These are phyloP conservation scores for Pyrrhosoma nymphula DNA, from an alignment of 2,888 invertebrate genomes.

Conservation along the genomic window DNA sequence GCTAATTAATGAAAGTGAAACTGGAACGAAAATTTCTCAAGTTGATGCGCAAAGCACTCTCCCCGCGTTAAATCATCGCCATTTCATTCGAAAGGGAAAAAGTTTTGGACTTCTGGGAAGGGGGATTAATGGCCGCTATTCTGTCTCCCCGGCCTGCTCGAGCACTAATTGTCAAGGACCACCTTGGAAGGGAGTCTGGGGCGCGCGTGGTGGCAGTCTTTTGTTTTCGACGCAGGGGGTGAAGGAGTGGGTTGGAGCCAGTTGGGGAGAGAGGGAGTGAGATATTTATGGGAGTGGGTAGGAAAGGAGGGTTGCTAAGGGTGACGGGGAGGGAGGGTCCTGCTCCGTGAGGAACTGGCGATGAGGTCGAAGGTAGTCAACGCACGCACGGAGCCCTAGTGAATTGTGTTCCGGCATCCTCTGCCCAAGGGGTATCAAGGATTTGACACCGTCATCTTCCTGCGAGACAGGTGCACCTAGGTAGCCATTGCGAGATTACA, in stretches of 20 bases:
- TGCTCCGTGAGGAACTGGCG: too few relatives aligned
- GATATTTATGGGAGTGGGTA: not conserved
- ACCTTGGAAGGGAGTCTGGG: not conserved
- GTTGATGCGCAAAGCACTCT: not conserved
- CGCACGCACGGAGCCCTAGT: too few relatives aligned
- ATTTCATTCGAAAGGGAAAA: not conserved
- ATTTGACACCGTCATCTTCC: too few relatives aligned
- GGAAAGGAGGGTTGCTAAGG: too few relatives aligned
- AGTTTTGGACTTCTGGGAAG: not conserved
- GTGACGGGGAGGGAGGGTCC: too few relatives aligned
- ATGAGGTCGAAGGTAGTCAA: too few relatives aligned
- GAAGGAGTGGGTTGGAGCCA: too few relatives aligned
- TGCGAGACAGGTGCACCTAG: too few relatives aligned
- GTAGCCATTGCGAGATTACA: too few relatives aligned
- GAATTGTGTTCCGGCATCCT: too few relatives aligned
- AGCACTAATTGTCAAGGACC: not conserved
- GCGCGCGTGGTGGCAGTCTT: not conserved
- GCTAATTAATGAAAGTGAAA: not conserved
- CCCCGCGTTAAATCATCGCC: not conserved
- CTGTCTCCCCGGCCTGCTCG: not conserved
- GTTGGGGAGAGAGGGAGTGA: too few relatives aligned
- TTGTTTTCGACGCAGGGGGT: not conserved
- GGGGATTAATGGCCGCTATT: not conserved
- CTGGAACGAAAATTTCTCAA: not conserved
- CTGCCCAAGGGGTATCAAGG: too few relatives aligned